phyloP scores from a whole-genome alignment of 2,113 vertebrate genomes.

The Aix galericulata region DNA sequence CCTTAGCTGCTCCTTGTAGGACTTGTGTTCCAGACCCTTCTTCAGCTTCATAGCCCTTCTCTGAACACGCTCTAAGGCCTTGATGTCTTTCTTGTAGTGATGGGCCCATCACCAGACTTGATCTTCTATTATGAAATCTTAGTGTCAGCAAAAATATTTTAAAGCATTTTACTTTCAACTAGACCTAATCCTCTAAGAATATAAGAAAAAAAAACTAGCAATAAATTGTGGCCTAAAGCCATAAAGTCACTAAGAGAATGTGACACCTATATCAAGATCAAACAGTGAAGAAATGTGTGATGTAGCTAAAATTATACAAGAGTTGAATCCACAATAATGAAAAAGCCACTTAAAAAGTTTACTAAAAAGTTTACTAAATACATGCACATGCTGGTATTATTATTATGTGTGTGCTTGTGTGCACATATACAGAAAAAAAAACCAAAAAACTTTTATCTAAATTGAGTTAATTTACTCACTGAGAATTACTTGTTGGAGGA shows the following conservation, averaged over 20 bases:
- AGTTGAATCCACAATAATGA: not conserved
- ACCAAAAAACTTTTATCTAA: not conserved
- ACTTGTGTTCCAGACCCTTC: no score
- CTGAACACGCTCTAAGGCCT: no score
- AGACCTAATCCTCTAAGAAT: not conserved
- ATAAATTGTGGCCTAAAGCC: not conserved
- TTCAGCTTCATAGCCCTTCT: no score
- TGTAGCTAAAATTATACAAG: not conserved
- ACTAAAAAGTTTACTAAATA: not conserved
- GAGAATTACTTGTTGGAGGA: not conserved
- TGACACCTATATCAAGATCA: not conserved
- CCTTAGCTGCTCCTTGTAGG: no score
- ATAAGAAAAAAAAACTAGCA: not conserved
- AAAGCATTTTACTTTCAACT: not conserved
- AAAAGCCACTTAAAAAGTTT: not conserved
- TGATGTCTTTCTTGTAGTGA: no score
- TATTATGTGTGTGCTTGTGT: not conserved
- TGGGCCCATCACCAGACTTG: no score
- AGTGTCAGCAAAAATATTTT: not conserved
- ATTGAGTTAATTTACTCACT: not conserved
- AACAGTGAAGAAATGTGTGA: not conserved
- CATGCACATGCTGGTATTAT: accelerated
- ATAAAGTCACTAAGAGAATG: not conserved
- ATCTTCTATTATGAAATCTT: not conserved
- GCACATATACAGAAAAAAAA: not conserved